Evolutionary conservation across 2,888 invertebrate species (phyloP), one percentile per base, ranked within the genome.

Genomic region (Drepanosiphum platanoidis): DNA sequence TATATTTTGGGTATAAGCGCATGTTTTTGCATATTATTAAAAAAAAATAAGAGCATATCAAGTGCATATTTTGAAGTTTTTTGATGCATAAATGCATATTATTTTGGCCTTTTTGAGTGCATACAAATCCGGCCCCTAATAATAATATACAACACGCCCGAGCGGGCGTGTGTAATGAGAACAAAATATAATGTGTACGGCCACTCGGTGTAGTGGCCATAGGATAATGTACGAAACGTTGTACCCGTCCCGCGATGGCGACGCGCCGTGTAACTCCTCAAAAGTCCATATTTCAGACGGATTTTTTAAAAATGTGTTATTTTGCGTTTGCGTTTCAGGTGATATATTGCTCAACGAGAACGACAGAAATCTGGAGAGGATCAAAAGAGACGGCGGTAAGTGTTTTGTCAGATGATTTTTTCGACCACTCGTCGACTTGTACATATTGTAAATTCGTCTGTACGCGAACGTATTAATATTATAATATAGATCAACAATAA

Each of bases 341-440:
- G 75, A 84, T 52, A 84, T 58, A 75, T 86, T 86, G 87, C 86
- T 87, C 74, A 87, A 86, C 64, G 87, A 86, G 68, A 84, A 86
- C 13, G 84, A 77, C 34, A 86, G 71, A 86, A 72, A 64, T 32
- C 70, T 84, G 15, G 87, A 87, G 58, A 79, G 87, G 66, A 86
- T 87, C 66, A 87, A 86, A 78, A 84, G 87, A 32, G 86, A 87
- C 30, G 87, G 87, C 36, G 87, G 87, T 87, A 87, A 87, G 87
- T 36, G 18, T 27, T 70, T 80, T 22, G 52, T 39, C 52, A 18
- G 1, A 74, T 30, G 42, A 11, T 61, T 11, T 11, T 13, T 11
- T n/a, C n/a, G n/a, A n/a, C n/a, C 34, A 1, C 22, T 27, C 36
- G 70, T 52, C 18, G 8, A 0, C 39, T 27, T 77, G 58, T 77